Percentiles rank a stretch among this genome's conserved stretches.
phyloP scores from a whole-genome alignment of 2,888 invertebrate species.

The Labia minor region DNA sequence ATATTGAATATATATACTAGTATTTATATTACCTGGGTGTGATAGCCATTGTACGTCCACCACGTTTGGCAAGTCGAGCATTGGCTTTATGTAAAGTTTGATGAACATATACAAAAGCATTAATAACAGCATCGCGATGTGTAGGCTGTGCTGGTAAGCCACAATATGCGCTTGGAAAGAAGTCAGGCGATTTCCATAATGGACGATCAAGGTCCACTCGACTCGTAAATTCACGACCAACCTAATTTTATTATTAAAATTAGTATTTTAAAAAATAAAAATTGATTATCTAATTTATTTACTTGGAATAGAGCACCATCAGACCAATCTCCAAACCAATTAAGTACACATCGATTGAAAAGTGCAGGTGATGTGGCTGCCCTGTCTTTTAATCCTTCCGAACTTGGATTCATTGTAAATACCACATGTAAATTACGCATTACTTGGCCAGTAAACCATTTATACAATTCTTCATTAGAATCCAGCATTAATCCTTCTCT shows the following conservation, averaged over 20 bases:
- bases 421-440: slow-evolving; percentile 99
- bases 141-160: slow-evolving; percentile 60
- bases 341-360: slow-evolving; percentile 97
- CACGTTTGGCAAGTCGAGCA: slow-evolving; percentile 76
- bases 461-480: slow-evolving; percentile 95
- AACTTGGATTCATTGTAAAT: slow-evolving; percentile 99
- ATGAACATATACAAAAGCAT: slow-evolving; percentile 96
- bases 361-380: slow-evolving; percentile 98
- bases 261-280: slow-evolving; percentile 16
- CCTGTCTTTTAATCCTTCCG: slow-evolving; percentile 94
- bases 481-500: slow-evolving; percentile 97
- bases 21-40: slow-evolving; percentile 90
- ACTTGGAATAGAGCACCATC: slow-evolving; percentile 88
- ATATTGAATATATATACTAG: too few relatives aligned
- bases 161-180: slow-evolving; percentile 80
- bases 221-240: slow-evolving; percentile 92
- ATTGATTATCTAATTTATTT: slow-evolving; percentile 23
- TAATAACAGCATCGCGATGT: slow-evolving; percentile 95
- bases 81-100: slow-evolving; percentile 95
- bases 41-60: slow-evolving; percentile 92
- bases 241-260: too few relatives aligned
- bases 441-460: slow-evolving; percentile 99
- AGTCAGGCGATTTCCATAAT: slow-evolving; percentile 75
- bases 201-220: slow-evolving; percentile 87
- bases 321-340: slow-evolving; percentile 99